phyloP scores from a whole-genome alignment of 2,888 invertebrate genomes.

The Noctua pronuba region DNA sequence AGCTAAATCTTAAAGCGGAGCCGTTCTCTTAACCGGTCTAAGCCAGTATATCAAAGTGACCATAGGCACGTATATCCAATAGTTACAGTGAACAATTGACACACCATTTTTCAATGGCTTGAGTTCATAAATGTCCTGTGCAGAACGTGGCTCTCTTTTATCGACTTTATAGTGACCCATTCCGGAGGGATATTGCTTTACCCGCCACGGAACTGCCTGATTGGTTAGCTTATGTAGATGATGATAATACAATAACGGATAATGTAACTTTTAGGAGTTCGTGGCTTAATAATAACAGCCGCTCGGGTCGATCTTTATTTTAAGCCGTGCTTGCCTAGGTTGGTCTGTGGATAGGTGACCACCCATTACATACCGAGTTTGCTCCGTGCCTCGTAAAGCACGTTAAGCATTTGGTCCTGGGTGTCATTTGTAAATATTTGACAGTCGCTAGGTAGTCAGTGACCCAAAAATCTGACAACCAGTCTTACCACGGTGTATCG shows the following conservation, averaged over 20 bases:
- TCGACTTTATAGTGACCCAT: conserved; percentile 48
- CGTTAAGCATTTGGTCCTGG: too few species aligned
- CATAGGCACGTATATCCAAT: conserved; percentile 48
- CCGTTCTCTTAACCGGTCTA: conserved; percentile 9
- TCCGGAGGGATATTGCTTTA: conserved; percentile 46
- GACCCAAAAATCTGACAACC: too few species aligned
- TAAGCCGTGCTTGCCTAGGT: too few species aligned
- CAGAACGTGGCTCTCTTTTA: conserved; percentile 56
- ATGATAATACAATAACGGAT: conserved; percentile 16
- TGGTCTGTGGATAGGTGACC: too few species aligned
- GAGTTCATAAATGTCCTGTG: conserved; percentile 57
- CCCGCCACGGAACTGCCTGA: conserved; percentile 20
- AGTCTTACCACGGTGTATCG: too few species aligned
- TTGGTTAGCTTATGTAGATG: conserved; percentile 33
- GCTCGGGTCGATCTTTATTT: too few species aligned
- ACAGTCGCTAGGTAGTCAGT: too few species aligned
- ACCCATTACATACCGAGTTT: too few species aligned
- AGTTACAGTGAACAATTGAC: conserved; percentile 56
- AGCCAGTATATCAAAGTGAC: conserved; percentile 26
- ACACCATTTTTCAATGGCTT: conserved; percentile 60
- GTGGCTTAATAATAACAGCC: too few species aligned
- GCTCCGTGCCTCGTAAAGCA: too few species aligned
- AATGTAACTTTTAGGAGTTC: conserved; percentile 3
- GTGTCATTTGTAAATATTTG: too few species aligned
- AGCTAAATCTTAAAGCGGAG: conserved; percentile 25